phyloP scores from a whole-genome alignment of 2,888 invertebrate species.

The Caenorhabditis sp. region DNA sequence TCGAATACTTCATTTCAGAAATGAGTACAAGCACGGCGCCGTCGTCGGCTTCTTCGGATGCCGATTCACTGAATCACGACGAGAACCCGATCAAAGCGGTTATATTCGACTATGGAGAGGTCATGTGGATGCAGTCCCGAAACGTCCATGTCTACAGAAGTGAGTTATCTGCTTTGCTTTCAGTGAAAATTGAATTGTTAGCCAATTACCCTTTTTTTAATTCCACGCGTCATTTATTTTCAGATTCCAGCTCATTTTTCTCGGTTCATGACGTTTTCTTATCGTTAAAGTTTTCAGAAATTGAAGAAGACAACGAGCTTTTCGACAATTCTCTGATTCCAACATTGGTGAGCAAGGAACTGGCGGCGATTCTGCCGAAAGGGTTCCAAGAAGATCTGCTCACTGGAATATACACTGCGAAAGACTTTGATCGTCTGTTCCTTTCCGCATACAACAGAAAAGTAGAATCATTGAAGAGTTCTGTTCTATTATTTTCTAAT shows the following conservation, averaged over 20 bases:
- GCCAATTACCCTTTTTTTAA: too few species aligned
- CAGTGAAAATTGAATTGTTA: too few species aligned
- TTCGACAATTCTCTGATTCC: conserved; percentile 59
- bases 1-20: background rate
- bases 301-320: conserved; percentile 59
- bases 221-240: too few species aligned
- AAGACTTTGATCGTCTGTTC: conserved; percentile 60
- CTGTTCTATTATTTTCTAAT: too few species aligned
- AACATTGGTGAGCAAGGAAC: conserved; percentile 59
- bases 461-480: too few species aligned
- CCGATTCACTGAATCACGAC: conserved; percentile 57
- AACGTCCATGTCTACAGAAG: conserved; percentile 66
- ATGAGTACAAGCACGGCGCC: conserved; percentile 63
- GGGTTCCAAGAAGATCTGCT: conserved; percentile 62
- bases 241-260: too few species aligned
- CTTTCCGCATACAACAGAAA: conserved; percentile 55
- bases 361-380: conserved; percentile 54
- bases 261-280: background rate
- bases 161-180: too few species aligned
- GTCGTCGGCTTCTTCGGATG: conserved; percentile 59
- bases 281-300: too few species aligned
- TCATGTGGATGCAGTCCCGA: conserved; percentile 65
- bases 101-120: conserved; percentile 66
- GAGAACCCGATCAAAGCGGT: conserved; percentile 63
- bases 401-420: conserved; percentile 63